phyloP scores from a whole-genome alignment of 2,888 invertebrate species.

The Tachina fera region DNA sequence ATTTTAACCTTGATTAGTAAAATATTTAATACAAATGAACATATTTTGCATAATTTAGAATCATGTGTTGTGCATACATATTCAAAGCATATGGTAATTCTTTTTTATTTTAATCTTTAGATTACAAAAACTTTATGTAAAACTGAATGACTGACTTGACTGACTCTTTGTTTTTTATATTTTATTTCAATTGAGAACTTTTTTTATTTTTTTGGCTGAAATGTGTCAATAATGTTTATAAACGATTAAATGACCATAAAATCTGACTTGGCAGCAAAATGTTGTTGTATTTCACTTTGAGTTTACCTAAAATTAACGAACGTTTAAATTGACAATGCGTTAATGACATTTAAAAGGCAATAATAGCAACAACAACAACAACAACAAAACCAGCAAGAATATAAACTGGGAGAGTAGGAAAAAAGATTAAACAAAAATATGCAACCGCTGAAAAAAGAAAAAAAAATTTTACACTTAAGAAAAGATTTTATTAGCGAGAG shows the following conservation, averaged over 20 bases:
- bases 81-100: constrained; percentile 39
- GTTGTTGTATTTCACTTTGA: constrained; percentile 69
- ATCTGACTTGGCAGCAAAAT: constrained; percentile 66
- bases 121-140: constrained; percentile 8
- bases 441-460: constrained; percentile 41
- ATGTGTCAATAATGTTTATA: constrained; percentile 71
- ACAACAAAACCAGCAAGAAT: constrained; percentile 21
- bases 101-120: constrained; percentile 41
- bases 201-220: constrained; percentile 35
- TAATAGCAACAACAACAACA: constrained; percentile 43
- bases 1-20: constrained; percentile 32
- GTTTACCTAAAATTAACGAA: constrained; percentile 71
- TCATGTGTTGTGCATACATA: constrained; percentile 5
- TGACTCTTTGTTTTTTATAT: neutral
- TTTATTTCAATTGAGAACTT: neutral
- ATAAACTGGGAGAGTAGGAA: constrained; percentile 14
- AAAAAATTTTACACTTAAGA: constrained; percentile 47
- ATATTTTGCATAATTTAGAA: constrained; percentile 26
- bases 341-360: constrained; percentile 68
- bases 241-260: constrained; percentile 71
- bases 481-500: neutral
- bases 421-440: constrained; percentile 40
- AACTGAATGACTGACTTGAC: neutral
- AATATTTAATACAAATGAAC: neutral
- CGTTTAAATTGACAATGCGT: constrained; percentile 72